These are phyloP conservation scores for Archips crataeganus DNA, from an alignment of 2,888 invertebrate species.

Conservation along the genomic window DNA sequence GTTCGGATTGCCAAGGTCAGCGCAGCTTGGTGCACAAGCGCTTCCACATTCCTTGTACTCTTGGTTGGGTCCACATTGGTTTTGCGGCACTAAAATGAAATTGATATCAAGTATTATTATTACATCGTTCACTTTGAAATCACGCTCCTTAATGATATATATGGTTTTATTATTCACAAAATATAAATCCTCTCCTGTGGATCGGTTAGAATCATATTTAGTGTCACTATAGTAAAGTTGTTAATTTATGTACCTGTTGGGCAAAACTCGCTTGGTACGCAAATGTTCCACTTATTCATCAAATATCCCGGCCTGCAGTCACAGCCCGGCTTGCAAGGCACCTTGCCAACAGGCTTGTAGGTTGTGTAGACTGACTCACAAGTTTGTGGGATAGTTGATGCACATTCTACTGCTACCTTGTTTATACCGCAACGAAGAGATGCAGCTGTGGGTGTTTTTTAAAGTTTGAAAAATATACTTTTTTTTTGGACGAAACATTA, in stretches of 20 bases:
- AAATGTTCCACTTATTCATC: slow-evolving; percentile 27
- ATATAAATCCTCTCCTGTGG: too few species aligned
- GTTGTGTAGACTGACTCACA: slow-evolving; percentile 35
- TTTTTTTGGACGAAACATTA: too few species aligned
- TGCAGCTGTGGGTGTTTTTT: slow-evolving; percentile 16
- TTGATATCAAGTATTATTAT: not conserved
- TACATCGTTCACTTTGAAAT: too few species aligned
- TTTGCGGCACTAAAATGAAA: slow-evolving; percentile 13
- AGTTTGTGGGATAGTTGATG: slow-evolving; percentile 7
- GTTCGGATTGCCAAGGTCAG: slow-evolving; percentile 22
- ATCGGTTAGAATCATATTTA: too few species aligned
- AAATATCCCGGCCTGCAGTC: slow-evolving; percentile 36
- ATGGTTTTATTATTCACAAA: too few species aligned
- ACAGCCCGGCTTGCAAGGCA: slow-evolving; percentile 30
- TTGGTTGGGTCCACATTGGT: slow-evolving; percentile 27
- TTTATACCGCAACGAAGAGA: slow-evolving; percentile 27
- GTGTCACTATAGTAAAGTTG: not conserved
- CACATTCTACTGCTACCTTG: slow-evolving; percentile 30
- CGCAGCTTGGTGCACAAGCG: slow-evolving; percentile 25
- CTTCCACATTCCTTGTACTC: slow-evolving; percentile 31
- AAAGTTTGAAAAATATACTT: too few species aligned
- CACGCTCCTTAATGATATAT: too few species aligned
- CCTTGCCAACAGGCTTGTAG: slow-evolving; percentile 3
- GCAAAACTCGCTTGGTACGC: slow-evolving; percentile 32
- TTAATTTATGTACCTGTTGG: slow-evolving; percentile 27